These are phyloP conservation scores for Pedicia rivosa DNA, from an alignment of 2,888 invertebrate genomes.

Conservation along the genomic window DNA sequence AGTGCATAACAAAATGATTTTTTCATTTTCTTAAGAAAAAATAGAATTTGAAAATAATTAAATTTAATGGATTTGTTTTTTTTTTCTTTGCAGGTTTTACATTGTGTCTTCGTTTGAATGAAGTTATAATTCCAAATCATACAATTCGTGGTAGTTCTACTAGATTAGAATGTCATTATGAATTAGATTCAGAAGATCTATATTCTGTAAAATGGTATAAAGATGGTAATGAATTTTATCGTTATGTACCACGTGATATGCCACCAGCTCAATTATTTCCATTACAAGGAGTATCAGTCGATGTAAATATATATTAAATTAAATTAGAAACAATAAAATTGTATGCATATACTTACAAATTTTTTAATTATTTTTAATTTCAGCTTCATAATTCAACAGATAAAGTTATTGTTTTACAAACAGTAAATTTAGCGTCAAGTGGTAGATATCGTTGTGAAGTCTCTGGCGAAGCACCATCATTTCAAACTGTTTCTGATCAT, in stretches of 20 bases:
- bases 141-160: constrained; percentile 64
- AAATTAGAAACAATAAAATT: too few relatives aligned
- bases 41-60: too few relatives aligned
- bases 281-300: constrained; percentile 66
- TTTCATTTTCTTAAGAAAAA: too few relatives aligned
- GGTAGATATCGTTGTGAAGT: constrained; percentile 65
- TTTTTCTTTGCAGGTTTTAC: constrained; percentile 28
- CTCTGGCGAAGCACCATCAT: constrained; percentile 60
- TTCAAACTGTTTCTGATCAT: constrained; percentile 58
- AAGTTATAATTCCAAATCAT: constrained; percentile 66
- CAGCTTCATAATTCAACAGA: constrained; percentile 49
- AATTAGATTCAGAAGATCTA: constrained; percentile 63
- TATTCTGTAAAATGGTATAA: constrained; percentile 90
- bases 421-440: constrained; percentile 51
- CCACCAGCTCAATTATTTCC: constrained; percentile 67
- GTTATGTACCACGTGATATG: constrained; percentile 67
- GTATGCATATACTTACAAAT: too few relatives aligned
- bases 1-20: too few relatives aligned
- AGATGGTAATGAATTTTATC: constrained; percentile 77
- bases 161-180: constrained; percentile 64
- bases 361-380: constrained; percentile 13
- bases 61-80: too few relatives aligned
- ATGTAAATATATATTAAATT: constrained; percentile 67
- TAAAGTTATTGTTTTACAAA: constrained; percentile 44
- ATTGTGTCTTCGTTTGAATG: constrained; percentile 49